These are phyloP conservation scores for Sphaerophoria taeniata DNA, from an alignment of 2,888 invertebrate genomes.

Conservation along the genomic window DNA sequence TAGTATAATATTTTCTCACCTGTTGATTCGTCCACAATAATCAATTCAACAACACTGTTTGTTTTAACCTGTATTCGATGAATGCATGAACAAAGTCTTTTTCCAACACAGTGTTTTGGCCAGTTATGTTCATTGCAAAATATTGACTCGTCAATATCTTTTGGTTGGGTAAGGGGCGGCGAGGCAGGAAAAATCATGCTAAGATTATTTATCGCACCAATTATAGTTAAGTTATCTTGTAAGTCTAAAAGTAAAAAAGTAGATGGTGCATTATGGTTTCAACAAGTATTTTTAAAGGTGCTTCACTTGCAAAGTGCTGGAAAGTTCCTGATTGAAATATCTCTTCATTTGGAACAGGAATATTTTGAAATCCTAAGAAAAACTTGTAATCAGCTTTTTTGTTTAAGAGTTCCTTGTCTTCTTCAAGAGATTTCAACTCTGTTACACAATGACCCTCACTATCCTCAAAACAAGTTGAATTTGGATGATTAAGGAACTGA, in stretches of 20 bases:
- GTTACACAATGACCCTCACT: conserved; percentile 75
- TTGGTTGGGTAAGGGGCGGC: conserved; percentile 88
- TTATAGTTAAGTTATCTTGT: conserved; percentile 75
- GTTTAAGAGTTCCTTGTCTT: conserved; percentile 71
- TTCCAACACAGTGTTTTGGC: conserved; percentile 74
- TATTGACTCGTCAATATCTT: conserved; percentile 77
- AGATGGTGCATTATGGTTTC: background rate
- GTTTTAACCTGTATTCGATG: conserved; percentile 78
- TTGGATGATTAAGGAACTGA: conserved; percentile 77
- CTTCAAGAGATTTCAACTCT: conserved; percentile 70
- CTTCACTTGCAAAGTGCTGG: conserved; percentile 78
- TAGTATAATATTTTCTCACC: conserved; percentile 74
- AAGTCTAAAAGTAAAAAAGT: conserved; percentile 72
- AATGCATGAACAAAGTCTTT: conserved; percentile 76
- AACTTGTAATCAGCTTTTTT: conserved; percentile 76
- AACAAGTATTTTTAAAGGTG: conserved; percentile 48
- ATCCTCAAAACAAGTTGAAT: conserved; percentile 75
- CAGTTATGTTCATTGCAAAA: conserved; percentile 77
- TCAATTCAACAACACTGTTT: conserved; percentile 78
- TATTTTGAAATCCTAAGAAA: conserved; percentile 77
- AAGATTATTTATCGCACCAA: conserved; percentile 87
- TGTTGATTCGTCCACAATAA: conserved; percentile 79
- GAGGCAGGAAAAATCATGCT: conserved; percentile 90
- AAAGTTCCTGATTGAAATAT: conserved; percentile 75
- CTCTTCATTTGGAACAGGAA: conserved; percentile 75